A percentile compares a stretch with the other conserved stretches of the same genome.
Evolutionary conservation across 2,888 invertebrate genomes (phyloP).

Genomic region (Harpalus rubripes): DNA sequence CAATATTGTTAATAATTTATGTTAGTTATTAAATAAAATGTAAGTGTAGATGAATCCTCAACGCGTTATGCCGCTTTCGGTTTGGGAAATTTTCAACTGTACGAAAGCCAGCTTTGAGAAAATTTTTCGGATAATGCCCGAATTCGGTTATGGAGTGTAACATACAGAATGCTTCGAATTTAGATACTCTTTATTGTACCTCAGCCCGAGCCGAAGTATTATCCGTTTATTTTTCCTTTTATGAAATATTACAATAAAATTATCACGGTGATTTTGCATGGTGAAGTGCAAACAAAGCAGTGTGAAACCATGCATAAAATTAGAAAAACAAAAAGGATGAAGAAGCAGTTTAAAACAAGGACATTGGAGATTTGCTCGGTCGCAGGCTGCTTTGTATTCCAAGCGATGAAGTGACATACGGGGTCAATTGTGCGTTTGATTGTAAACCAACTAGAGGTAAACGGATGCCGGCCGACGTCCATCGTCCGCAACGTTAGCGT

Average conservation of each 20-base stretch:
- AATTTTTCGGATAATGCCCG: too few species aligned
- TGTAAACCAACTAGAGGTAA: constrained; percentile 73
- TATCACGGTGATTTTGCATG: constrained; percentile 30
- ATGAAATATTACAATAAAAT: constrained; percentile 42
- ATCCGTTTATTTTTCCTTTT: constrained; percentile 14
- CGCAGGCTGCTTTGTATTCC: constrained; percentile 74
- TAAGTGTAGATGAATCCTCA: too few species aligned
- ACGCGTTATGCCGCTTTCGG: too few species aligned
- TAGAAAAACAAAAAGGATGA: constrained; percentile 33
- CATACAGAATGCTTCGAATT: not conserved
- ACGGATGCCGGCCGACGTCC: constrained; percentile 61
- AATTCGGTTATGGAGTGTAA: too few species aligned
- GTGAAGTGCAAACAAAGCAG: constrained; percentile 36
- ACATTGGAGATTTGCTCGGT: constrained; percentile 72
- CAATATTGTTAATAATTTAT: too few species aligned
- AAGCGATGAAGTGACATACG: constrained; percentile 74
- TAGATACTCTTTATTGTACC: constrained; percentile 11
- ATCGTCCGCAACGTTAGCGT: constrained; percentile 8
- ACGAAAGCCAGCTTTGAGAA: too few species aligned
- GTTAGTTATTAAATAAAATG: too few species aligned
- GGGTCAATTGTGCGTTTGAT: constrained; percentile 74
- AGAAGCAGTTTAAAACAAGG: constrained; percentile 73
- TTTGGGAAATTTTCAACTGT: too few species aligned
- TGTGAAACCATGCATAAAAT: constrained; percentile 43
- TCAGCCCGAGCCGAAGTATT: not conserved